Percentiles rank a stretch among this genome's conserved stretches.
Conservation (phyloP, 92 coral and sea anemone genomes). For the Phenganax marumi region DNA sequence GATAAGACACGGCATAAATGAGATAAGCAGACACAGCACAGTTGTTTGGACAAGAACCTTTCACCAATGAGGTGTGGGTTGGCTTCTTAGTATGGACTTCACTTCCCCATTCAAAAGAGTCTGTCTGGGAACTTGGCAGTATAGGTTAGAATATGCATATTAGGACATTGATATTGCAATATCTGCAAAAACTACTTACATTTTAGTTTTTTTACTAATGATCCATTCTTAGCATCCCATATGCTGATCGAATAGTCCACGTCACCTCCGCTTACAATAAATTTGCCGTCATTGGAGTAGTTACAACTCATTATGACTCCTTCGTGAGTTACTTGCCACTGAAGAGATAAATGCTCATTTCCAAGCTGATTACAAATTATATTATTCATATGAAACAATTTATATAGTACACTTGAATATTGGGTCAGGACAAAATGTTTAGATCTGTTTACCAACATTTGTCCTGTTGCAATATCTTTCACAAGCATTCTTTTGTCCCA, state of each 20-base stretch:
- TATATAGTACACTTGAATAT: not conserved
- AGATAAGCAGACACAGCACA: not conserved
- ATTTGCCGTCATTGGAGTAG: conserved; percentile 89
- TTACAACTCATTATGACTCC: conserved; percentile 90
- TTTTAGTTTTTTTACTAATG: conserved; percentile 68
- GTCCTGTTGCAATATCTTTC: conserved; percentile 86
- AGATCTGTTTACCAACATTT: conserved; percentile 63
- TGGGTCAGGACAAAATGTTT: too few relatives aligned
- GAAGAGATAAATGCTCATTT: not conserved
- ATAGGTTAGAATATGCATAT: too few relatives aligned
- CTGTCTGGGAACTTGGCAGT: too few relatives aligned
- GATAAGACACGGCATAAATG: not conserved
- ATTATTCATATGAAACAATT: not conserved
- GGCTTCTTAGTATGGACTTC: too few relatives aligned
- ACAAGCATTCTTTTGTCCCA: conserved; percentile 93
- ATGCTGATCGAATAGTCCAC: conserved; percentile 82
- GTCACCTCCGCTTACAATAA: conserved; percentile 85
- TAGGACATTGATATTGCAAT: too few relatives aligned
- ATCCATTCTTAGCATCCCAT: conserved; percentile 92
- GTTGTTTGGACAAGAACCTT: too few relatives aligned
- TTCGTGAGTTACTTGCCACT: conserved; percentile 91
- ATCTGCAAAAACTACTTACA: conserved; percentile 48
- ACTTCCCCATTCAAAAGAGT: too few relatives aligned
- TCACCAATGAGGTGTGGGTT: not conserved
- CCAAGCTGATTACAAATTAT: not conserved